Evolutionary conservation across 2,113 vertebrate genomes (phyloP), one percentile per base, ranked within the genome.

Genomic region (Atherinomorus stipes): DNA sequence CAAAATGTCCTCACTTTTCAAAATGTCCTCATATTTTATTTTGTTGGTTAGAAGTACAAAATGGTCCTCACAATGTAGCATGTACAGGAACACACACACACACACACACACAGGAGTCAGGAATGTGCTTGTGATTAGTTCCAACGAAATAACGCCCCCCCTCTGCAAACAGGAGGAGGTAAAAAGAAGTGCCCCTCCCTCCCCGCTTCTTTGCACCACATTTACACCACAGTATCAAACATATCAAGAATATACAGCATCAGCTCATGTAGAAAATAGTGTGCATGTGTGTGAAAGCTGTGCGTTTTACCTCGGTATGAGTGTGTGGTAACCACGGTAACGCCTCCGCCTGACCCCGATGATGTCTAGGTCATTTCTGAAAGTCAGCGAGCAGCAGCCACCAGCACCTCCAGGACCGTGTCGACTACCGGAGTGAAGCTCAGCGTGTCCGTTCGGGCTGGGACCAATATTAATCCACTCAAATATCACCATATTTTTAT

Each of bases 121-220:
- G 94, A 94, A 94, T 94, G 94, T 94, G 92, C 91, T 93, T 87
- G 77, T 89, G 89, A 92, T 92, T 78, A 78, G 86, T 85, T 89
- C 67, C 82, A 76, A 86, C 66, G 19, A 54, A 13, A 21, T 53
- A 64, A 44, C 18, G 16, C 10, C 40, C 25, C 44, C 72, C 71
- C 68, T 44, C 44, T 4, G 44, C 45, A n/a, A 82, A 70, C 64
- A 63, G 38, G 25, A 59, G 54, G 49, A 74, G 82, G 77, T 59
- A 70, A 81, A 60, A 73, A 69, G 71, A 26, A 61, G 54, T 47
- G 63, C 54, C 74, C 52, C 71, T 7, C 28, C 37, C 52, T 34
- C 22, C 31, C 78, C 22, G 60, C 69, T 28, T 78, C 67, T 73
- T 63, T 85, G 70, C 71, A 78, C 76, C 31, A 88, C 85, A 70